Conservation (phyloP, 1,140 invertebrate genomes). For the Wasmannia auropunctata region DNA sequence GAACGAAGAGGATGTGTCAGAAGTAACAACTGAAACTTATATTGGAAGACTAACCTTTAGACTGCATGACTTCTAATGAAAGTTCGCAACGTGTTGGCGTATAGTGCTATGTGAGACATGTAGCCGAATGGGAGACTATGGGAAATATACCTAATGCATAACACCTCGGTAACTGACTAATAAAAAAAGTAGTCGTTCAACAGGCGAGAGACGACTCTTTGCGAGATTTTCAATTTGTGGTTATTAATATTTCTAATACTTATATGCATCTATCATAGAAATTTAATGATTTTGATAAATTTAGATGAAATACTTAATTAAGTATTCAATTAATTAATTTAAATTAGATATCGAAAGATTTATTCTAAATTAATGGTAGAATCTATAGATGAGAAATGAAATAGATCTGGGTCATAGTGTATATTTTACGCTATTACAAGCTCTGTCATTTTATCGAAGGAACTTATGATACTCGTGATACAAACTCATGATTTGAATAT, state of each 20-base stretch:
- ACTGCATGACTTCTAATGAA: not conserved
- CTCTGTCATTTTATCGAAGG: not conserved
- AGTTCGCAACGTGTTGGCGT: not conserved
- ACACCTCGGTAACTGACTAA: not conserved
- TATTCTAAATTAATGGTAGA: not conserved
- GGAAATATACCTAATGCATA: not conserved
- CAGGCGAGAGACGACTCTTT: not conserved
- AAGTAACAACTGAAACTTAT: conserved; percentile 1
- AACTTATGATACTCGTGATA: conserved; percentile 15
- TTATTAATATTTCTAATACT: not conserved
- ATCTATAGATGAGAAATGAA: not conserved
- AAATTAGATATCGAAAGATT: not conserved
- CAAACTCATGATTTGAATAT: conserved; percentile 39
- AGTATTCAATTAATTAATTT: not conserved
- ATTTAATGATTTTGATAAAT: not conserved
- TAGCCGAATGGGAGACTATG: not conserved
- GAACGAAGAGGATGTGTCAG: not conserved
- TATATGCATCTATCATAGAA: not conserved
- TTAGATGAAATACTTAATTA: not conserved
- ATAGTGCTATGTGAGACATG: not conserved
- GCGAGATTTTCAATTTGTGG: not conserved
- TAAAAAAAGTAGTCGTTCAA: not conserved
- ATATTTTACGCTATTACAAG: conserved; percentile 1
- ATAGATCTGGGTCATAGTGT: not conserved
- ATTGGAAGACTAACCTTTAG: not conserved